Percentiles rank a stretch among this genome's conserved stretches.
Conservation (phyloP, 2,113 vertebrate genomes). For the Rhabdornis inornatus region DNA sequence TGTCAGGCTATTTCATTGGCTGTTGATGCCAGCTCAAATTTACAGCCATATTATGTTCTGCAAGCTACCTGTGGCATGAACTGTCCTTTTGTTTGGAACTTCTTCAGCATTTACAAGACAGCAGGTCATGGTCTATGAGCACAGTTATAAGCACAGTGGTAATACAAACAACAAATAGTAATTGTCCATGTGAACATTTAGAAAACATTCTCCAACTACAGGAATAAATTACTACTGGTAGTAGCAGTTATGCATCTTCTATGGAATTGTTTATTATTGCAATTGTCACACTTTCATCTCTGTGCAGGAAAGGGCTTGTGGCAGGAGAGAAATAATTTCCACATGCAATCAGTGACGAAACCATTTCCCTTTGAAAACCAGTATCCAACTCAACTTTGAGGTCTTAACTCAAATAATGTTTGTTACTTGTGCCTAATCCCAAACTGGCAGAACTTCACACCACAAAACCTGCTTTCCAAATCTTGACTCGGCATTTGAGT, state of each 20-base stretch:
- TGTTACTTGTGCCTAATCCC: not conserved
- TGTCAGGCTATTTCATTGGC: not conserved
- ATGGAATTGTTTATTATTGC: not conserved
- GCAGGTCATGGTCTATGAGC: conserved; percentile 23
- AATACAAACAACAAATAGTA: conserved; percentile 4
- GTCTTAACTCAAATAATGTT: not conserved
- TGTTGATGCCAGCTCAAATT: conserved; percentile 31
- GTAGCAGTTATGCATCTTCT: not conserved
- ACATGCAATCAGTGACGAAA: not conserved
- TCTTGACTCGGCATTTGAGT: not conserved
- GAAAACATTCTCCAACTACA: not conserved
- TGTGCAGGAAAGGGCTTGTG: not conserved
- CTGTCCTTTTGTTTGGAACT: conserved; percentile 24
- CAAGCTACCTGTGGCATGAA: not conserved
- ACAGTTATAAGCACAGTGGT: not conserved
- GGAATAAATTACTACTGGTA: not conserved
- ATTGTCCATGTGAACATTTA: not conserved
- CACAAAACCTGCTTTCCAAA: not conserved
- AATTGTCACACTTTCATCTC: not conserved
- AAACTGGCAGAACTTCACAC: not conserved
- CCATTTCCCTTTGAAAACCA: not conserved
- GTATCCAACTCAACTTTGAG: not conserved
- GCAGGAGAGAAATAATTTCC: not conserved
- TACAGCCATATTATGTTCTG: not conserved
- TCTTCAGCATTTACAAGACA: conserved; percentile 25